These are phyloP conservation scores for Chaetoderma sp. DNA, from an alignment of 2,888 invertebrate species.

Conservation along the genomic window DNA sequence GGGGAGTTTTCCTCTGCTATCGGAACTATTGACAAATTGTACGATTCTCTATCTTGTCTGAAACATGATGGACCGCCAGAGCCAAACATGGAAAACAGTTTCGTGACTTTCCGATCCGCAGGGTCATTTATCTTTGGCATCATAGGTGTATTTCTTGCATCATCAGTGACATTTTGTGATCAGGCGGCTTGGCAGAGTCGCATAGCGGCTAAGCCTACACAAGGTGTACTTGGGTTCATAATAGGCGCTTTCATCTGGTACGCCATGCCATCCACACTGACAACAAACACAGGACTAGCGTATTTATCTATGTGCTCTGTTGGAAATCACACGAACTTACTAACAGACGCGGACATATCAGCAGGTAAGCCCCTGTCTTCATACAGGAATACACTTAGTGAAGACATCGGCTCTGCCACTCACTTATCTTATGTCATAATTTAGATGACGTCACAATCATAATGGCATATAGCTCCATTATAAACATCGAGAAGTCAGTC, in stretches of 20 bases:
- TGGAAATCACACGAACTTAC: too few relatives aligned
- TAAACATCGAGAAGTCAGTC: too few relatives aligned
- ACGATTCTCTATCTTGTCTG: conserved; percentile 29
- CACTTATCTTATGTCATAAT: too few relatives aligned
- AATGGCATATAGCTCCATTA: too few relatives aligned
- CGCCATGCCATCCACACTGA: conserved; percentile 60
- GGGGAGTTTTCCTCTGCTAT: background rate
- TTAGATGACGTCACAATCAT: too few relatives aligned
- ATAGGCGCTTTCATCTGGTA: conserved; percentile 63
- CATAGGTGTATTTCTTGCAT: conserved; percentile 40
- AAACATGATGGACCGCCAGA: conserved; percentile 28
- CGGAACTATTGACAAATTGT: conserved; percentile 16
- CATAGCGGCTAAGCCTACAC: conserved; percentile 61
- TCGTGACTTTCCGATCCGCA: conserved; percentile 33
- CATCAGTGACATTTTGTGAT: conserved; percentile 42
- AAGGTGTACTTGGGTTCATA: conserved; percentile 62
- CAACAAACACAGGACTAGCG: conserved; percentile 57
- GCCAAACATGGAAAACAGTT: conserved; percentile 30
- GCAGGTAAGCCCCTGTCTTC: too few relatives aligned
- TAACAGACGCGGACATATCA: too few relatives aligned
- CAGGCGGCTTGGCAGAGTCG: conserved; percentile 67
- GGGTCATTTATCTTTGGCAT: conserved; percentile 35
- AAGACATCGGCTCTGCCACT: too few relatives aligned
- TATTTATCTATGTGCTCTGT: conserved; percentile 49
- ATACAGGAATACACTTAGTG: too few relatives aligned